Evolutionary conservation across 2,888 invertebrate genomes (phyloP).

Genomic region (Tetanocera ferruginea): DNA sequence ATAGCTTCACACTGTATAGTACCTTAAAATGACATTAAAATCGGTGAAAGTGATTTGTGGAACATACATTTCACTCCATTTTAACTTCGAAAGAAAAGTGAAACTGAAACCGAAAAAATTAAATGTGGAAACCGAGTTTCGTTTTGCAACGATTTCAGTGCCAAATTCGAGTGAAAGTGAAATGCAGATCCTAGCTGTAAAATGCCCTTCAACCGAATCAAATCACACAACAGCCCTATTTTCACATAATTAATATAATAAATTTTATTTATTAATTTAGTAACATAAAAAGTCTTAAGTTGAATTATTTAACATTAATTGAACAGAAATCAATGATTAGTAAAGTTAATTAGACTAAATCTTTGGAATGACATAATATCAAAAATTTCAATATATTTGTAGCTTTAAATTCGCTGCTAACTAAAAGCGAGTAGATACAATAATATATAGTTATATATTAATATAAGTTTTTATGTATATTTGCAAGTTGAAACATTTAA

Average conservation of each 20-base stretch:
- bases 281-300: slow-evolving; percentile 61
- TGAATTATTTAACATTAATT: slow-evolving; percentile 59
- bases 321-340: slow-evolving; percentile 40
- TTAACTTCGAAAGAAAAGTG: too few relatives aligned
- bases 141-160: too few relatives aligned
- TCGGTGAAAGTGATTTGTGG: too few relatives aligned
- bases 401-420: slow-evolving; percentile 51
- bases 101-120: too few relatives aligned
- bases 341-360: slow-evolving; percentile 64
- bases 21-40: too few relatives aligned
- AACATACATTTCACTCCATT: too few relatives aligned
- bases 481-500: slow-evolving; percentile 15
- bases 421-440: slow-evolving; percentile 58
- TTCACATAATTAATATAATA: slow-evolving; percentile 50
- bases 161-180: too few relatives aligned
- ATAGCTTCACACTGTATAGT: too few relatives aligned
- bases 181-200: too few relatives aligned
- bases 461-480: slow-evolving; percentile 34
- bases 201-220: too few relatives aligned
- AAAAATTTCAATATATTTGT: slow-evolving; percentile 54
- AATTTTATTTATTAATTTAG: slow-evolving; percentile 62
- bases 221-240: not conserved
- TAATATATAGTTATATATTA: slow-evolving; percentile 26
- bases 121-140: too few relatives aligned
- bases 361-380: slow-evolving; percentile 64